A percentile compares a stretch with the other conserved stretches of the same genome.
phyloP scores from a whole-genome alignment of 2,888 invertebrate genomes.

The Stegophylla sp. region DNA sequence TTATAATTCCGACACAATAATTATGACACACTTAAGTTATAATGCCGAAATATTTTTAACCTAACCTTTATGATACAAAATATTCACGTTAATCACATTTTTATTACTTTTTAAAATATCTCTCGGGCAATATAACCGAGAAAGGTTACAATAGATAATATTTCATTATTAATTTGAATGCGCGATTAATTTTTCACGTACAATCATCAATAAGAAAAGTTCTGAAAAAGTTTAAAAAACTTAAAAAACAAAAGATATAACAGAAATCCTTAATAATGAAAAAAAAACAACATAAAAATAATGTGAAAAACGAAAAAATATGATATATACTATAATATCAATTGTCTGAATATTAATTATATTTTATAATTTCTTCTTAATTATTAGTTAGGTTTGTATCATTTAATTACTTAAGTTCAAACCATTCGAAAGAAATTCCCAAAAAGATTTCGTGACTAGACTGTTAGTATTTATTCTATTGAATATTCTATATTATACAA shows the following conservation, averaged over 20 bases:
- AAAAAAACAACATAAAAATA: no score
- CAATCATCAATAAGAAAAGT: not conserved
- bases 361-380: no score
- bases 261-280: no score
- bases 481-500: no score
- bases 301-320: no score
- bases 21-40: constrained; percentile 14
- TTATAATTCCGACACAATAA: constrained; percentile 30
- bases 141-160: constrained; percentile 30
- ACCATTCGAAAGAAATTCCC: no score
- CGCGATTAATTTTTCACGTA: not conserved
- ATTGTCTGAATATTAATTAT: no score
- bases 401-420: no score
- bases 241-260: not conserved
- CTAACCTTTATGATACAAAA: constrained; percentile 32
- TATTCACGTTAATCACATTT: constrained; percentile 30
- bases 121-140: constrained; percentile 20
- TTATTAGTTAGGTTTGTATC: no score
- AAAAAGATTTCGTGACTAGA: no score
- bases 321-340: no score
- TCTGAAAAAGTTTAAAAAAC: not conserved
- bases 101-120: constrained; percentile 44
- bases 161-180: not conserved
- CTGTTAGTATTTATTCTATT: no score
- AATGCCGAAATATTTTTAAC: constrained; percentile 30